phyloP scores from a whole-genome alignment of 2,113 vertebrate genomes.

The Pedionomus torquatus region DNA sequence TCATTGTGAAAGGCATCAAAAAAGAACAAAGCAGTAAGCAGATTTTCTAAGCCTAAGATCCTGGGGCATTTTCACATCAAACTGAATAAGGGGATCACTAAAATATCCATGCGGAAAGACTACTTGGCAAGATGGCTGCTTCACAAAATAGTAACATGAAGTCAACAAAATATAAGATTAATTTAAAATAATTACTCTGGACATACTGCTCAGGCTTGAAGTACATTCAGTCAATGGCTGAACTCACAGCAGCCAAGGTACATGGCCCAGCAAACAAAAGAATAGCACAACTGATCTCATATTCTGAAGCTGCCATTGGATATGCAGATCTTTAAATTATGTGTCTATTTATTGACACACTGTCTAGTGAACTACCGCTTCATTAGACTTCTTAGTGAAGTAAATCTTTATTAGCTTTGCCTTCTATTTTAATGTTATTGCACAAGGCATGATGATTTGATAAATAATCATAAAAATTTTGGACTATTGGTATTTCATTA shows the following conservation, averaged over 20 bases:
- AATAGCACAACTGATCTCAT: background rate
- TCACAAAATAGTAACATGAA: background rate
- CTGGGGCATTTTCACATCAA: background rate
- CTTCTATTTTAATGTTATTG: background rate
- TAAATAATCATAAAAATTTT: background rate
- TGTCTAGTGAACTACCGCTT: background rate
- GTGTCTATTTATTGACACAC: fast-evolving
- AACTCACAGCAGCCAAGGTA: background rate
- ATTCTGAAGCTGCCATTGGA: background rate
- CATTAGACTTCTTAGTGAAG: background rate
- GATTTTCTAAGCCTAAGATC: background rate
- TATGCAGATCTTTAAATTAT: background rate
- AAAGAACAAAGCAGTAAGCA: background rate
- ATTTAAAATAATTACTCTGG: background rate
- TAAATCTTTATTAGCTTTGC: background rate
- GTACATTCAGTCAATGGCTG: background rate
- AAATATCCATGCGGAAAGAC: background rate
- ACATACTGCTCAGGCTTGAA: background rate
- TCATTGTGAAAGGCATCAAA: background rate
- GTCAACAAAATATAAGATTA: background rate
- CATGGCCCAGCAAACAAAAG: background rate
- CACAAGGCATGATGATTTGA: background rate
- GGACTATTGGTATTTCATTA: background rate
- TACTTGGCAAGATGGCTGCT: background rate
- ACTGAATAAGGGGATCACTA: background rate